Percentiles rank a stretch among this genome's conserved stretches.
Evolutionary conservation across 2,113 vertebrate genomes (phyloP).

Genomic region (Ceyx cyanopectus): DNA sequence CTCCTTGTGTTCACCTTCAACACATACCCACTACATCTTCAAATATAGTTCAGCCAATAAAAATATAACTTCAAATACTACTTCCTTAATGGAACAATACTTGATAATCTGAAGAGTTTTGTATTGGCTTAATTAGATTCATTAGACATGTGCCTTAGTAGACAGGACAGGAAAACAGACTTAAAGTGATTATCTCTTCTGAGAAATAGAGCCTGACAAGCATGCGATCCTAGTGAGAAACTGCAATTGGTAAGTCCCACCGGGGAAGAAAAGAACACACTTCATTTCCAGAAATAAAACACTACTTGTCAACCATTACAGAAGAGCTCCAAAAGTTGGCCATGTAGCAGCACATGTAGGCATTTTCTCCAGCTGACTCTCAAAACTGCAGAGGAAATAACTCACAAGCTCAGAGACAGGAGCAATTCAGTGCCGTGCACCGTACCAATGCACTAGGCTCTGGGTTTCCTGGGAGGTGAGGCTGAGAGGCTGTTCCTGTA

Average conservation of each 20-base stretch:
- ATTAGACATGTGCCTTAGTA: conserved; percentile 17
- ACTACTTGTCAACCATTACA: conserved; percentile 14
- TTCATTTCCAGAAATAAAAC: conserved; percentile 58
- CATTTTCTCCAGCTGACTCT: conserved; percentile 42
- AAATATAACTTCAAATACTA: conserved; percentile 46
- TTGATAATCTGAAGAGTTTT: conserved; percentile 42
- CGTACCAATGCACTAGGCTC: rapidly evolving
- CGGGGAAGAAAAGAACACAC: neutral
- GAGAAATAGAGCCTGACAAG: conserved; percentile 60
- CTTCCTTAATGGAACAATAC: conserved; percentile 58
- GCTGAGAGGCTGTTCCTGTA: neutral
- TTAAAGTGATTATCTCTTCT: conserved; percentile 61
- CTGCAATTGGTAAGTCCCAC: conserved; percentile 9
- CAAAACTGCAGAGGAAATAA: neutral
- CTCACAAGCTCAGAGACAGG: neutral
- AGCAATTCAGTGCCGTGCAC: neutral
- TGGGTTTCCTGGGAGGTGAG: neutral
- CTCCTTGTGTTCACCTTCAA: neutral
- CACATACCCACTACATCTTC: neutral
- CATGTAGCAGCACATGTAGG: neutral
- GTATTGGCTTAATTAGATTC: conserved; percentile 47
- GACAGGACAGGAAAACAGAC: conserved; percentile 59
- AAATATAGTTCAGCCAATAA: conserved; percentile 29
- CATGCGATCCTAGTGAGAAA: conserved; percentile 12
- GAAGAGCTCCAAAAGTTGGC: neutral